Conservation (phyloP, 2,113 vertebrate genomes). For the Mixornis gularis region DNA sequence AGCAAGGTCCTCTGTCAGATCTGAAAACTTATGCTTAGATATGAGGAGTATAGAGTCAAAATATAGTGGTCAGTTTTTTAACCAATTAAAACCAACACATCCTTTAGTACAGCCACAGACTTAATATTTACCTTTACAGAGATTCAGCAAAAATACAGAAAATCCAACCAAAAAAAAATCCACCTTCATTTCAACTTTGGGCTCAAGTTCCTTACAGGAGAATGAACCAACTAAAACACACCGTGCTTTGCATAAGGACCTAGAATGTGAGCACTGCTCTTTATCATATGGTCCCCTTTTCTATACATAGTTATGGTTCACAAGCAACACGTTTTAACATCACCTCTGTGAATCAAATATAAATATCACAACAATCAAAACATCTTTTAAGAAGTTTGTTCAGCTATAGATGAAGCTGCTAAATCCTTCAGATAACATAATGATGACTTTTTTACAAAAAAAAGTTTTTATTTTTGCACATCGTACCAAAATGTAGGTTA, state of each 20-base stretch:
- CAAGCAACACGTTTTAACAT: background rate
- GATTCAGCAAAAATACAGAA: background rate
- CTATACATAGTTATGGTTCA: background rate
- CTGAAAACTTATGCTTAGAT: background rate
- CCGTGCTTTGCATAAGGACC: background rate
- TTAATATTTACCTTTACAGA: background rate
- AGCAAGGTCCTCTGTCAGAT: background rate
- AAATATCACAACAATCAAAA: background rate
- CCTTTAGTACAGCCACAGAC: background rate
- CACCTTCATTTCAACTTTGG: background rate
- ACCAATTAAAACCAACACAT: background rate
- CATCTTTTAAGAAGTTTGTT: background rate
- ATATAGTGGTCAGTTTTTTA: background rate
- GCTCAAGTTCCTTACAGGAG: background rate
- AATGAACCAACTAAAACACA: background rate
- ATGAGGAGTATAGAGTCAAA: background rate
- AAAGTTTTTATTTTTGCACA: background rate
- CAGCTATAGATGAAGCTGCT: background rate
- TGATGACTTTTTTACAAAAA: background rate
- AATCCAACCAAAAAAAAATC: background rate
- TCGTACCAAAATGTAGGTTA: background rate
- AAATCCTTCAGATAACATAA: background rate
- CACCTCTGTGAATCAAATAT: background rate
- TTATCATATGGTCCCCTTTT: rapidly evolving
- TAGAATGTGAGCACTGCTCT: background rate